Percentiles rank a stretch among this genome's conserved stretches.
These are phyloP conservation scores for Sebastes matsubarae DNA, from an alignment of 2,797 vertebrate species.

Conservation along the genomic window DNA sequence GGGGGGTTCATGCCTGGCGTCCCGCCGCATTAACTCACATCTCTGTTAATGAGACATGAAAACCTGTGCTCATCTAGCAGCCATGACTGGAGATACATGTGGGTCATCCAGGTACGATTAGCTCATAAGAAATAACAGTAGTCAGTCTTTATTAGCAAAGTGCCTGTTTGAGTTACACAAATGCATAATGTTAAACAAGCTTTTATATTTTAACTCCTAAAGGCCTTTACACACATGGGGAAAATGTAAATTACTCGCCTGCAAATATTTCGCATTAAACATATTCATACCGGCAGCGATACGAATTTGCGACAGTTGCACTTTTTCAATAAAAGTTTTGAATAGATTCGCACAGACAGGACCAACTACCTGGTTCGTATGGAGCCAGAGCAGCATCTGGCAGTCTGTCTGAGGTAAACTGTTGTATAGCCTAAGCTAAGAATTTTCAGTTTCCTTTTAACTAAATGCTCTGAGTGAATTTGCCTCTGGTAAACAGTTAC, in stretches of 20 bases:
- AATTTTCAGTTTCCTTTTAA: no score
- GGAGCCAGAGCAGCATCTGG: no score
- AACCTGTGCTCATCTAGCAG: conserved; percentile 24
- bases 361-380: no score
- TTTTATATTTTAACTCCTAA: not conserved
- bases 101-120: conserved; percentile 21
- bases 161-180: not conserved
- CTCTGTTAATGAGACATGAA: conserved; percentile 47
- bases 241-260: not conserved
- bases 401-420: no score
- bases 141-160: not conserved
- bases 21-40: conserved; percentile 33
- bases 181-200: not conserved
- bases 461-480: not conserved
- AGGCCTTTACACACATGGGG: not conserved
- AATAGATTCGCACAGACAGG: not conserved
- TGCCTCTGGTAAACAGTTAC: no score
- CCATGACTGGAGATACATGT: conserved; percentile 11
- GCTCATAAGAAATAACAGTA: not conserved
- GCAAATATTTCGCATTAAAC: not conserved
- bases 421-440: no score
- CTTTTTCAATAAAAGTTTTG: not conserved
- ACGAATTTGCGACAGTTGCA: no score
- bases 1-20: conserved; percentile 15
- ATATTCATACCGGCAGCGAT: not conserved